Conservation (phyloP, 2,797 vertebrate genomes). For the Synanceia verrucosa region DNA sequence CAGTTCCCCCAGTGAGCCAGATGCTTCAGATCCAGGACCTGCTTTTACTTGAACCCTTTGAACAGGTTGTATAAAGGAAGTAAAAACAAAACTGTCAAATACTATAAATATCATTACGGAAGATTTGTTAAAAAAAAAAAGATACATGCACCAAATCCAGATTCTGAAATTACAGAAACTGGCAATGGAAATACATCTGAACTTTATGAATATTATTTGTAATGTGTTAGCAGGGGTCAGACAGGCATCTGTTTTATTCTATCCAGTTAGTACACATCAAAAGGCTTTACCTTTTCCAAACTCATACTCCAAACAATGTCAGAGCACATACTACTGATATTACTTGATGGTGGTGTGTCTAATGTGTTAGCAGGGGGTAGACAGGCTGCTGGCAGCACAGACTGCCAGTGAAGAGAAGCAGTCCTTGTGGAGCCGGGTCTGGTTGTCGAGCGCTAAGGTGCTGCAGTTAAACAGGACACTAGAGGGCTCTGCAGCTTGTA, state of each 20-base stretch:
- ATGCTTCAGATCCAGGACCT: conserved; percentile 50
- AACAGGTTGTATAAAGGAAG: conserved; percentile 71
- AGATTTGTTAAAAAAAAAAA: conserved; percentile 6
- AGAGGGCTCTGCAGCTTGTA: conserved; percentile 82
- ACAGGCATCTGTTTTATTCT: conserved; percentile 41
- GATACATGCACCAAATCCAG: conserved; percentile 30
- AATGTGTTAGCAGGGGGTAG: conserved; percentile 47
- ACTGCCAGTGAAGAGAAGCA: conserved; percentile 35
- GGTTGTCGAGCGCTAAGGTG: background rate
- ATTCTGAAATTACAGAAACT: conserved; percentile 34
- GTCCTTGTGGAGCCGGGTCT: conserved; percentile 10
- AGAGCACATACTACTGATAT: conserved; percentile 21
- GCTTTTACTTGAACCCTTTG: conserved; percentile 59
- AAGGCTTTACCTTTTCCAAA: conserved; percentile 41
- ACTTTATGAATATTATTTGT: conserved; percentile 40
- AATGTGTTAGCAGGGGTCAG: conserved; percentile 31
- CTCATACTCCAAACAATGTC: conserved; percentile 39
- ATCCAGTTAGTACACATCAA: conserved; percentile 28
- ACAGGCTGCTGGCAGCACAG: conserved; percentile 51
- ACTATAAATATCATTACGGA: conserved; percentile 59
- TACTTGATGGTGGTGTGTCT: conserved; percentile 47
- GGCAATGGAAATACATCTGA: conserved; percentile 34
- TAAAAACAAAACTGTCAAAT: conserved; percentile 63
- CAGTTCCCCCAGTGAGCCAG: conserved; percentile 43
- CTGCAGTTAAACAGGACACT: conserved; percentile 56